These are phyloP conservation scores for Macrostomum lignano DNA, from an alignment of 1,140 invertebrate genomes.

Conservation along the genomic window DNA sequence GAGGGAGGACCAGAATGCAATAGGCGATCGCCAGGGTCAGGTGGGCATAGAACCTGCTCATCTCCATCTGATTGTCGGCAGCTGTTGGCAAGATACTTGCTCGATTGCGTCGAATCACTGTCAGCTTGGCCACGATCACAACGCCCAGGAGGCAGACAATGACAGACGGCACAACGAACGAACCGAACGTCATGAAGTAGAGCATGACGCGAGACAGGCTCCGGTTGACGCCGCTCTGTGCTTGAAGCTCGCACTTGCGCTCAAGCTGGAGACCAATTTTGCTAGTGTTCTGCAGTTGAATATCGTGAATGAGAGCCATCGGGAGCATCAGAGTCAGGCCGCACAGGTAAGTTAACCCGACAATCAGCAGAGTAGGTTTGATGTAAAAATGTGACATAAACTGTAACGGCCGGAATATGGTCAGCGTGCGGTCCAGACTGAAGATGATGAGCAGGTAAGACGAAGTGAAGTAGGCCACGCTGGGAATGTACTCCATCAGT, in stretches of 20 bases:
- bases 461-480: background rate
- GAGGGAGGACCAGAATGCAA: background rate
- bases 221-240: background rate
- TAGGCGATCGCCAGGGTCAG: background rate
- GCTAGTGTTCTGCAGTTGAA: background rate
- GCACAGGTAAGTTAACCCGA: background rate
- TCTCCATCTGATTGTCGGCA: background rate
- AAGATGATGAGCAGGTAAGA: background rate
- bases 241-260: background rate
- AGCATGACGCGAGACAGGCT: background rate
- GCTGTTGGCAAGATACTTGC: background rate
- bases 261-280: background rate
- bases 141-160: background rate
- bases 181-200: background rate
- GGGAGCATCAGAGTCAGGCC: background rate
- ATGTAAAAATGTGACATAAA: background rate
- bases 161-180: background rate
- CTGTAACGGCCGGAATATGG: background rate
- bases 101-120: background rate
- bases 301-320: background rate
- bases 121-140: background rate
- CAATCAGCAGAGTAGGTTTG: background rate
- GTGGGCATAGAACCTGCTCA: background rate
- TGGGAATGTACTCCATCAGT: conserved; percentile 3
- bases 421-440: background rate